A percentile compares a stretch with the other conserved stretches of the same genome.
phyloP scores from a whole-genome alignment of 2,113 vertebrate species.

The Nematolebias whitei region DNA sequence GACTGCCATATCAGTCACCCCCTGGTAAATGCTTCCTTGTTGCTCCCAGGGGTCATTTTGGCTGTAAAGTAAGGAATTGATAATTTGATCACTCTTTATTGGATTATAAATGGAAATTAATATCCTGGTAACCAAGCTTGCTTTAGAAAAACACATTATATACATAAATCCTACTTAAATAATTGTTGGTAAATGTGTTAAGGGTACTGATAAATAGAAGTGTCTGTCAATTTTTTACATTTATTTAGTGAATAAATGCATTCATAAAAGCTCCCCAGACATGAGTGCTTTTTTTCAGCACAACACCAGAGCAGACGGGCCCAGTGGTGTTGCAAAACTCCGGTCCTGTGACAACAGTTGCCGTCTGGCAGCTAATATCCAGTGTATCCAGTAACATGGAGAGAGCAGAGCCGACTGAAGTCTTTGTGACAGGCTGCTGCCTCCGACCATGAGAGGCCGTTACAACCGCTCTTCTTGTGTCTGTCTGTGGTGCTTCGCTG shows the following conservation, averaged over 20 bases:
- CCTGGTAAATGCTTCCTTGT: too few species aligned
- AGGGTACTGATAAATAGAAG: too few species aligned
- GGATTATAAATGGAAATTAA: too few species aligned
- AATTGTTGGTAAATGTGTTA: too few species aligned
- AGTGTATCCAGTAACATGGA: neutral
- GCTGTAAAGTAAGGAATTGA: too few species aligned
- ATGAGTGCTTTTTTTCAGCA: neutral
- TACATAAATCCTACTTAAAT: too few species aligned
- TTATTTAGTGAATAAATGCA: neutral
- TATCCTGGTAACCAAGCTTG: too few species aligned
- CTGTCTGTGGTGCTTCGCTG: neutral
- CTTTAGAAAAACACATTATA: too few species aligned
- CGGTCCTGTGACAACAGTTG: constrained; percentile 21
- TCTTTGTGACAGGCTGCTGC: neutral
- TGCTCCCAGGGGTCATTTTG: too few species aligned
- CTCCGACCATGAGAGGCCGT: neutral
- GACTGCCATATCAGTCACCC: too few species aligned
- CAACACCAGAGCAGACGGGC: constrained; percentile 1
- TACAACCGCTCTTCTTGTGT: neutral
- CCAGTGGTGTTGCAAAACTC: constrained; percentile 32
- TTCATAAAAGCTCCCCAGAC: neutral
- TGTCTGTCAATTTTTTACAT: too few species aligned
- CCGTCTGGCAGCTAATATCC: neutral
- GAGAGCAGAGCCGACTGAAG: neutral
- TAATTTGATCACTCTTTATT: too few species aligned